Conservation (phyloP, 2,113 vertebrate genomes). For the Cyanocitta stelleri region DNA sequence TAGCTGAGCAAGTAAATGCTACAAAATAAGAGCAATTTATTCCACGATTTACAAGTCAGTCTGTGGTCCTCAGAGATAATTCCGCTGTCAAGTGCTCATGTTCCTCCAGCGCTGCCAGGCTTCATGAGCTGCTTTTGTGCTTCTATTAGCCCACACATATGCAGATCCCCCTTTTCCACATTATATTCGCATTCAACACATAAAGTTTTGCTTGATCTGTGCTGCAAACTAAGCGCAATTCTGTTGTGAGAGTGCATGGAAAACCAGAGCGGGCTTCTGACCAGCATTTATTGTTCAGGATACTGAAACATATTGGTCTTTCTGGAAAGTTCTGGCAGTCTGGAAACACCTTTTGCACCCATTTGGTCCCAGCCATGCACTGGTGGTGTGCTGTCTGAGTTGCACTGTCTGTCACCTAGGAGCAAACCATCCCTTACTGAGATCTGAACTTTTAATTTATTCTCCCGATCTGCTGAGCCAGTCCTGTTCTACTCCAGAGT, state of each 20-base stretch:
- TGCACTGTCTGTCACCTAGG: rapidly evolving
- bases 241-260: not conserved
- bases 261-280: not conserved
- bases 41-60: not conserved
- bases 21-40: not conserved
- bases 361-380: not conserved
- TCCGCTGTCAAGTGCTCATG: not conserved
- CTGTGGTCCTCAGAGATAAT: not conserved
- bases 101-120: not conserved
- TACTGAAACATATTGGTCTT: not conserved
- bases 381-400: rapidly evolving
- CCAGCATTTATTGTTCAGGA: not conserved
- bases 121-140: not conserved
- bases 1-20: not conserved
- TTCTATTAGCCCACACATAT: not conserved
- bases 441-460: not conserved
- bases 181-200: not conserved
- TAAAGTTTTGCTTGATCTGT: too few relatives aligned
- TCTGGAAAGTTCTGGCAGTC: not conserved
- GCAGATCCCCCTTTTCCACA: not conserved
- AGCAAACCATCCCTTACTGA: not conserved
- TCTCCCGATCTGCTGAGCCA: not conserved
- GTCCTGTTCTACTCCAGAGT: not conserved
- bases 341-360: not conserved
- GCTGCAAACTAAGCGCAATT: rapidly evolving